Percentiles rank a stretch among this genome's conserved stretches.
These are phyloP conservation scores for Vireo altiloquus DNA, from an alignment of 2,113 vertebrate genomes.

Conservation along the genomic window DNA sequence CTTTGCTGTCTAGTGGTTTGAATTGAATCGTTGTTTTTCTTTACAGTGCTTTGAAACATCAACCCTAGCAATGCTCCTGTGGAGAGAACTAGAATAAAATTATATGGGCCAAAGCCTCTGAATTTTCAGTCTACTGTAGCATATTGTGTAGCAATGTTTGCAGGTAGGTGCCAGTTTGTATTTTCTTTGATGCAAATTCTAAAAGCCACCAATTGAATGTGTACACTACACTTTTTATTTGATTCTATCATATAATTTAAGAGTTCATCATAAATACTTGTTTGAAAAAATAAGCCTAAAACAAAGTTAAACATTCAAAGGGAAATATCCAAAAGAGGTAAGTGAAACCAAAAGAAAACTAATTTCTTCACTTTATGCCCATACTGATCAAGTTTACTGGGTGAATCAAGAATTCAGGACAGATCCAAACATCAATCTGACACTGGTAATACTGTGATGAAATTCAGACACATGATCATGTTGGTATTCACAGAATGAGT, in stretches of 20 bases:
- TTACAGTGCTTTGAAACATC: neutral
- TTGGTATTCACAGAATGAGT: neutral
- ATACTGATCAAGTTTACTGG: neutral
- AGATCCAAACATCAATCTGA: neutral
- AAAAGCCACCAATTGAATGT: neutral
- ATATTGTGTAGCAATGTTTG: neutral
- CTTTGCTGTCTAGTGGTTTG: neutral
- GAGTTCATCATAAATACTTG: neutral
- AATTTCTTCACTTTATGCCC: neutral
- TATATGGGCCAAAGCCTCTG: neutral
- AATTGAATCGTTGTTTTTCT: neutral
- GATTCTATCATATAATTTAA: neutral
- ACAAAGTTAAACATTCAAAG: neutral
- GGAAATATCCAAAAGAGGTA: neutral
- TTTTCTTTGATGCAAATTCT: neutral
- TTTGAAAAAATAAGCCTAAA: neutral
- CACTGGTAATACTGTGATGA: neutral
- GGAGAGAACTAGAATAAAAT: neutral
- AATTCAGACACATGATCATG: neutral
- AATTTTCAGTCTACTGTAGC: slow-evolving; percentile 11
- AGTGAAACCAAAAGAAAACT: neutral
- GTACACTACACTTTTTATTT: neutral
- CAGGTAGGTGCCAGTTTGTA: neutral
- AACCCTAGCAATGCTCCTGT: neutral
- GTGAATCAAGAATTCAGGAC: neutral